Evolutionary conservation across 2,113 vertebrate genomes (phyloP), one percentile per base, ranked within the genome.

Genomic region (Chloropsis cyanopogon): DNA sequence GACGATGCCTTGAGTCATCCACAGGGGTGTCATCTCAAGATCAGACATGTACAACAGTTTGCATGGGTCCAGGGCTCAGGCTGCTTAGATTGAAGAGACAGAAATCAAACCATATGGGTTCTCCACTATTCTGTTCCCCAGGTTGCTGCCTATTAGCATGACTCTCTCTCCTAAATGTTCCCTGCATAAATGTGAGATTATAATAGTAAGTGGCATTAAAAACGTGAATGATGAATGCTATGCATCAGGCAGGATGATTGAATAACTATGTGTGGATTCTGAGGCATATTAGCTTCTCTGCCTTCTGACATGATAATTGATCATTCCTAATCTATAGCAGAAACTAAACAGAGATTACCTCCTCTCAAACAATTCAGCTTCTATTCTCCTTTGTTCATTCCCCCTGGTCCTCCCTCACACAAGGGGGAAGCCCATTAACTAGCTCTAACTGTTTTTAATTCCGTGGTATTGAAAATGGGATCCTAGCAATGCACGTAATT

Each of bases 141-240:
- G 71, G 42, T 81, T 0, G 1, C 1, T 83, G 52, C 76, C 39
- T 88, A 68, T 83, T 64, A 75, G 50, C n/a, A 78, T 68, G 41
- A 80, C 85, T 94, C 81, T 73, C 72, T 77, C 33, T 88, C 47
- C 82, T 91, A 95, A 92, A 95, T 63, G 53, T 41, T 57, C 75
- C 52, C 63, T 73, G 54, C 31, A 50, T 82, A 92, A 90, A 89
- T 77, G 91, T 53, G 86, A 92, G 44, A 80, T 65, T 41, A 7
- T 86, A 92, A 90, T 20, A 82, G 41, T 72, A 94, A 96, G 26
- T 69, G 72, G 94, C 63, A 96, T 90, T 83, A 92, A 93, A 77
- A 91, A 91, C 0, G 4, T 76, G 93, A 92, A 73, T 93, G 95
- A 95, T 72, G 23, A 90, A 97, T 87, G 73, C 46, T 89, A 42